Evolutionary conservation across 2,888 invertebrate species (phyloP).

Genomic region (Dynastes hyllus): DNA sequence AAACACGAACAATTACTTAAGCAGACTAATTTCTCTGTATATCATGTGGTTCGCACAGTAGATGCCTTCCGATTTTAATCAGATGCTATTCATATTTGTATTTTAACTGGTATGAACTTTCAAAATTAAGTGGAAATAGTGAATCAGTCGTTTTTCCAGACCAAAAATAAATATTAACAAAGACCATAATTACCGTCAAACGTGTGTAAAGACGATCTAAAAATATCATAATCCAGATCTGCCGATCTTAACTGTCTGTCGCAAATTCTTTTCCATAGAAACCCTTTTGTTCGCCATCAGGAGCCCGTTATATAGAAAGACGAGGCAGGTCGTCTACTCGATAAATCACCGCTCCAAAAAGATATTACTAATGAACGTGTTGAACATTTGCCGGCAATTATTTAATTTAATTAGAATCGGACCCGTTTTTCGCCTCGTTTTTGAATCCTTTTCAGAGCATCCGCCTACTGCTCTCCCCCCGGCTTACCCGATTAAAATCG

Average conservation of each 20-base stretch:
- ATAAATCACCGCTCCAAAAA: constrained; percentile 31
- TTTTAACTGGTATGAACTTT: no score
- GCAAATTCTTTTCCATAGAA: constrained; percentile 2
- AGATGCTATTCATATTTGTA: no score
- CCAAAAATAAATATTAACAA: background rate
- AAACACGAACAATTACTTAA: no score
- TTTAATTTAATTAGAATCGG: constrained; percentile 44
- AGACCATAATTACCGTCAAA: constrained; percentile 1
- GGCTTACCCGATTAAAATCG: constrained; percentile 27
- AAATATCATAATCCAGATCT: constrained; percentile 15
- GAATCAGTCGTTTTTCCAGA: no score
- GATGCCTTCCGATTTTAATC: no score
- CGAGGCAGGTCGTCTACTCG: constrained; percentile 7
- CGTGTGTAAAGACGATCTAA: background rate
- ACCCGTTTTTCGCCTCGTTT: constrained; percentile 20
- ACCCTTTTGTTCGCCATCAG: constrained; percentile 6
- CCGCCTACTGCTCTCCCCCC: background rate
- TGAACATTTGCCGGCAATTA: constrained; percentile 38
- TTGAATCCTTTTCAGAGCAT: constrained; percentile 21
- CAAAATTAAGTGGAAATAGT: no score
- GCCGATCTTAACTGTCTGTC: constrained; percentile 4
- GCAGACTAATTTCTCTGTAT: no score
- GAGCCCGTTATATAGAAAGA: no score
- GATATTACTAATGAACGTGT: constrained; percentile 42
- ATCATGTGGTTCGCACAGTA: no score